These are phyloP conservation scores for Syngnathus floridae DNA, from an alignment of 2,113 vertebrate genomes.

Conservation along the genomic window DNA sequence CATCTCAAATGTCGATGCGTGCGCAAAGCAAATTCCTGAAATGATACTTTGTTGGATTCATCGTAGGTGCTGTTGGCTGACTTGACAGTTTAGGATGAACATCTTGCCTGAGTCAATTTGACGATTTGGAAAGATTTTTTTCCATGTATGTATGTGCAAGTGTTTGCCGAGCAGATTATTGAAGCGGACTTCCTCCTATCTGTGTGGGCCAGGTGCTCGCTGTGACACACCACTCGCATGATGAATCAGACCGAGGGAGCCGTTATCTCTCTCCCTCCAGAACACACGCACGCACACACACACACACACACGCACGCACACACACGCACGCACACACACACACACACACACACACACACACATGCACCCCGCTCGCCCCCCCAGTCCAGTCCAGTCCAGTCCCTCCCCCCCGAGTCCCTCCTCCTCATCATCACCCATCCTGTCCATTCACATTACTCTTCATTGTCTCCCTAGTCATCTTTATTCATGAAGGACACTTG, in stretches of 20 bases:
- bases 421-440: neutral
- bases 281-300: conserved; percentile 14
- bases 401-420: neutral
- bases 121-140: conserved; percentile 37
- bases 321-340: neutral
- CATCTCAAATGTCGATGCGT: neutral
- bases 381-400: too few species aligned
- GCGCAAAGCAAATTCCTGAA: conserved; percentile 14
- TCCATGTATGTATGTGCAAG: conserved; percentile 10
- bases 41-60: conserved; percentile 24
- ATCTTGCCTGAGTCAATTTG: conserved; percentile 48
- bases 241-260: conserved; percentile 22
- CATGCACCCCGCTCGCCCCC: too few species aligned
- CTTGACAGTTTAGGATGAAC: conserved; percentile 34
- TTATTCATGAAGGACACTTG: conserved; percentile 15
- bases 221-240: conserved; percentile 43
- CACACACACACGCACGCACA: too few species aligned
- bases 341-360: neutral
- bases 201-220: conserved; percentile 40
- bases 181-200: conserved; percentile 39
- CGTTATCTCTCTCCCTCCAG: conserved; percentile 54
- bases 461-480: neutral
- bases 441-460: conserved; percentile 9
- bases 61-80: conserved; percentile 19
- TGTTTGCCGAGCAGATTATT: conserved; percentile 48